A percentile compares a stretch with the other conserved stretches of the same genome.
Evolutionary conservation across 2,113 vertebrate species (phyloP).

Genomic region (Butorides virescens): DNA sequence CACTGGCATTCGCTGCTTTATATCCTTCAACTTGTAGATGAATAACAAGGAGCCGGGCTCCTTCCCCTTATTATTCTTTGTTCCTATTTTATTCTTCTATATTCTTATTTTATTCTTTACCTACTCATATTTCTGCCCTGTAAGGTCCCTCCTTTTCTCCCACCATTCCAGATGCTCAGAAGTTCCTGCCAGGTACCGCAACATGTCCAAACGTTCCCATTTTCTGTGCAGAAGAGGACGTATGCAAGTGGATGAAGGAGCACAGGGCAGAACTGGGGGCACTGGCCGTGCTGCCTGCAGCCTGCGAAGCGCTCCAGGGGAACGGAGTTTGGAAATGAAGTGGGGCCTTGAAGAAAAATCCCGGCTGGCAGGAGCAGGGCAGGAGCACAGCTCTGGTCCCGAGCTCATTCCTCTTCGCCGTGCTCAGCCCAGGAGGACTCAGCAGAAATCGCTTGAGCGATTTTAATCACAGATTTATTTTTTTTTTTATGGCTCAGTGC

Average conservation of each 20-base stretch:
- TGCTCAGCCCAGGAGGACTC: not conserved
- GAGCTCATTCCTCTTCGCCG: not conserved
- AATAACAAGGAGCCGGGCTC: not conserved
- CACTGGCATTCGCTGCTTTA: not conserved
- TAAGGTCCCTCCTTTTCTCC: not conserved
- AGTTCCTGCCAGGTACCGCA: no score
- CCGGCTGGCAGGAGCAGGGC: not conserved
- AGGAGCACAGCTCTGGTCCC: not conserved
- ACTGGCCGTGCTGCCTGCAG: no score
- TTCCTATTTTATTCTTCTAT: not conserved
- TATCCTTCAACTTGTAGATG: not conserved
- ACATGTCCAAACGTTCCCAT: not conserved
- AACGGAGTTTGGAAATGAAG: not conserved
- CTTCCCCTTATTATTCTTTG: not conserved
- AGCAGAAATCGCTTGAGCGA: not conserved
- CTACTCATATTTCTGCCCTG: fast-evolving
- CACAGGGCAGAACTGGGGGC: fast-evolving
- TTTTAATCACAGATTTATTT: not conserved
- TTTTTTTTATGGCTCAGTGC: not conserved
- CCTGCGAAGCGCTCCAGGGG: not conserved
- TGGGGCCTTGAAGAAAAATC: not conserved
- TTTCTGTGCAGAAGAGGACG: not conserved
- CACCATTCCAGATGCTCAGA: not conserved
- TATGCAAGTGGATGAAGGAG: not conserved
- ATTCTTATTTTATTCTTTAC: not conserved